Conservation (phyloP, 2,888 invertebrate species). For the Epirrhoe tristata region DNA sequence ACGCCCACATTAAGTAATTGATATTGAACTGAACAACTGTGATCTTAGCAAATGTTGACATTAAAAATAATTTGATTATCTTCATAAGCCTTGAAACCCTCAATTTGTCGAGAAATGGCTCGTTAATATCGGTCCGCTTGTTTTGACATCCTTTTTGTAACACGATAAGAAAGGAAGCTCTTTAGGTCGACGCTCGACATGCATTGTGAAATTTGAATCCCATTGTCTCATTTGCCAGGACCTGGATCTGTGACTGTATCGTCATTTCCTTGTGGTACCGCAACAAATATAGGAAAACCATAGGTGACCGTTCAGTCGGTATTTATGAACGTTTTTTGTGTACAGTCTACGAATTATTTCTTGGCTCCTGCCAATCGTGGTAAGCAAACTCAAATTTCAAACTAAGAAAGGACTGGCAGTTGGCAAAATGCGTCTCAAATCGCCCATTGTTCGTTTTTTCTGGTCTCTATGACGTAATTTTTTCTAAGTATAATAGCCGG, state of each 20-base stretch:
- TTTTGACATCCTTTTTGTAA: slow-evolving; percentile 50
- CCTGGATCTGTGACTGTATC: slow-evolving; percentile 46
- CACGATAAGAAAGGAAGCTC: slow-evolving; percentile 48
- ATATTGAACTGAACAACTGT: slow-evolving; percentile 15
- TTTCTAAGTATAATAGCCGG: not conserved
- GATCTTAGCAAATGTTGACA: slow-evolving; percentile 9
- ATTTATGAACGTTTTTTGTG: slow-evolving; percentile 56
- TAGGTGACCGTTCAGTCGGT: not conserved
- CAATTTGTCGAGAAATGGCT: slow-evolving; percentile 1
- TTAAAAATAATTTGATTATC: slow-evolving; percentile 6
- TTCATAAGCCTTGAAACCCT: not conserved
- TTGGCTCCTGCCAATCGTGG: slow-evolving; percentile 15
- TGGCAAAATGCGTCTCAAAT: slow-evolving; percentile 20
- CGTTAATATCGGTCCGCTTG: slow-evolving; percentile 4
- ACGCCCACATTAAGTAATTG: slow-evolving; percentile 22
- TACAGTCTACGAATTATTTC: slow-evolving; percentile 32
- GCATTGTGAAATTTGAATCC: slow-evolving; percentile 36
- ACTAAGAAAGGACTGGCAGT: slow-evolving; percentile 6
- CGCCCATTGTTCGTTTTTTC: slow-evolving; percentile 40
- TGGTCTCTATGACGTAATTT: slow-evolving; percentile 20
- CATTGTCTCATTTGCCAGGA: slow-evolving; percentile 40
- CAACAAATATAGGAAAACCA: slow-evolving; percentile 49
- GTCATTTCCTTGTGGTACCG: slow-evolving; percentile 60
- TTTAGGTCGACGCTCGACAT: slow-evolving; percentile 45
- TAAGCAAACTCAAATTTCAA: too few species aligned